Conservation (phyloP, 2,888 invertebrate genomes). For the Bembecia ichneumoniformis region DNA sequence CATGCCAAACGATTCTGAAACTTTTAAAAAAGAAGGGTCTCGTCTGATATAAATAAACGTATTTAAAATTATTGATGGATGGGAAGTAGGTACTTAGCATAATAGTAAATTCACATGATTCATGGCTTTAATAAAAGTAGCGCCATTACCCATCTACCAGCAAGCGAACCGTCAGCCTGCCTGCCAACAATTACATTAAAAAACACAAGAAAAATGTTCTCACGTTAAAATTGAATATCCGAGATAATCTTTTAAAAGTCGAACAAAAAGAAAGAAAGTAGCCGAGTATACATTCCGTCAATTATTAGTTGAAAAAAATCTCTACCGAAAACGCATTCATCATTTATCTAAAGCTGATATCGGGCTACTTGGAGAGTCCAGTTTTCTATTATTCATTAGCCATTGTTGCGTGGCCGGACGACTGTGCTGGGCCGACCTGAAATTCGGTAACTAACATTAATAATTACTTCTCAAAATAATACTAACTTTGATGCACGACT, state of each 20-base stretch:
- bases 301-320: conserved; percentile 48
- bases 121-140: no score
- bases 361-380: conserved; percentile 57
- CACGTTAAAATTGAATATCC: conserved; percentile 10
- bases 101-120: no score
- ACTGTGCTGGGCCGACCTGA: conserved; percentile 51
- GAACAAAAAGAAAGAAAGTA: conserved; percentile 27
- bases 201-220: conserved; percentile 9
- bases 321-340: conserved; percentile 56
- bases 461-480: conserved; percentile 73
- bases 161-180: no score
- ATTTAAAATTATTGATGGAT: no score
- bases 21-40: no score
- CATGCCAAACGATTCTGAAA: no score
- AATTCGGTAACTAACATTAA: conserved; percentile 70
- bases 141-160: no score
- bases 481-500: conserved; percentile 63
- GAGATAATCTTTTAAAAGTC: conserved; percentile 18
- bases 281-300: conserved; percentile 28
- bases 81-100: no score
- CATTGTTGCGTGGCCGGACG: conserved; percentile 40
- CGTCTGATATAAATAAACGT: no score
- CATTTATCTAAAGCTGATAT: conserved; percentile 54
- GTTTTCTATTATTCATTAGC: conserved; percentile 67
- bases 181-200: no score